Base-by-base conservation (phyloP, 1,140 invertebrate genomes). In the Leptopilina boulardi region DNA sequence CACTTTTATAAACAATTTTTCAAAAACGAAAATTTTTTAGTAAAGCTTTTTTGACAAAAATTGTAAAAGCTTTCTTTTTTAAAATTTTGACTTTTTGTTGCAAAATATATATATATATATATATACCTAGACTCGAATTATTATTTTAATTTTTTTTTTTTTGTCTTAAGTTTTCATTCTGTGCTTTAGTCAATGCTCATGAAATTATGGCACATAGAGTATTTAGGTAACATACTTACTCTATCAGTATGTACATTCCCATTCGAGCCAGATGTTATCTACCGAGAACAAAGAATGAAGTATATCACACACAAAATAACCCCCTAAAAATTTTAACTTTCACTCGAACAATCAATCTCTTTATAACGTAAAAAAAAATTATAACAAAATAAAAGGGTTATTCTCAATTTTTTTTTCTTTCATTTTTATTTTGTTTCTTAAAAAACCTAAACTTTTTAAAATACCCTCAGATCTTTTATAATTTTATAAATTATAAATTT, bases 191-290 rank as follows among this genome's bases (percentile, higher is more conserved):
- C 59, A 66, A 66, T 30, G 26, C 59, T 66, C 59, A 85, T 85
- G 86, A 83, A 83, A 87, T 82, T 83, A 85, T 85, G 81, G 77
- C 84, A 85, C 84, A 87, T 85, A 87, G 85, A 87, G 79, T 87
- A 85, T 83, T 30, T 85, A 85, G 82, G 83, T 86, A 83, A 86
- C 85, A 87, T 88, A 88, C 87, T 88, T 88, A 88, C 87, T 88
- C 85, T 88, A 87, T 87, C 85, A 86, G 85, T 86, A 86, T 88
- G 86, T 86, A 87, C 79, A 88, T 88, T 87, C 86, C 87, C 87
- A 87, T 86, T 88, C 86, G 86, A 87, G 85, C 86, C 87, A 87
- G 86, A 85, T 87, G 87, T 87, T 85, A 88, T 88, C 87, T 88
- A 88, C 84, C 87, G 85, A 88, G 83, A 88, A 87, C 84, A 87